Conservation (phyloP, 2,888 invertebrate species). For the Helleia helle region DNA sequence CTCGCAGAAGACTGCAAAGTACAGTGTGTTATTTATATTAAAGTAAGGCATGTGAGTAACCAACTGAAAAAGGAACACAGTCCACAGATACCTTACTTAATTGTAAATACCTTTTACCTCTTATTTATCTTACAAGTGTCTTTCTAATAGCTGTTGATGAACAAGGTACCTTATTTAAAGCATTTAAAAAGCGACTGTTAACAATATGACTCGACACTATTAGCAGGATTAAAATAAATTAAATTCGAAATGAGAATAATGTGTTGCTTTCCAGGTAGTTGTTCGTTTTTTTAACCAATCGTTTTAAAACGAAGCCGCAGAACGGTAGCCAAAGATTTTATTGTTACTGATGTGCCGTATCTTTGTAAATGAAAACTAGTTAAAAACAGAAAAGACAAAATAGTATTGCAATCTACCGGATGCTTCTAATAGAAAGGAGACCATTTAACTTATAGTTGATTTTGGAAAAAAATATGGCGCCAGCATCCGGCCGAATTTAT, state of each 20-base stretch:
- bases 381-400: constrained; percentile 22
- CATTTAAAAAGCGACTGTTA: constrained; percentile 49
- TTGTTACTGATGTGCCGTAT: constrained; percentile 52
- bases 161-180: constrained; percentile 39
- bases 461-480: constrained; percentile 43
- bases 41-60: too few relatives aligned
- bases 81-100: too few relatives aligned
- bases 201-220: constrained; percentile 62
- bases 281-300: constrained; percentile 34
- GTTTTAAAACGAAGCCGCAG: constrained; percentile 34
- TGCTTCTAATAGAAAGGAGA: constrained; percentile 8
- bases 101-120: too few relatives aligned
- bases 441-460: constrained; percentile 6
- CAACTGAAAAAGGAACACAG: too few relatives aligned
- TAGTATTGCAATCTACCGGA: constrained; percentile 45
- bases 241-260: constrained; percentile 52
- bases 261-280: constrained; percentile 49
- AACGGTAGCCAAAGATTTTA: constrained; percentile 63
- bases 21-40: too few relatives aligned
- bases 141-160: constrained; percentile 57
- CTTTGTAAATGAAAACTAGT: constrained; percentile 50
- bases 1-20: too few relatives aligned
- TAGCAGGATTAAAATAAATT: constrained; percentile 55
- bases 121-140: constrained; percentile 61
- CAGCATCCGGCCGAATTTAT: constrained; percentile 25